A percentile compares a stretch with the other conserved stretches of the same genome.
Conservation (phyloP, 2,888 invertebrate species). For the Erebia epiphron region DNA sequence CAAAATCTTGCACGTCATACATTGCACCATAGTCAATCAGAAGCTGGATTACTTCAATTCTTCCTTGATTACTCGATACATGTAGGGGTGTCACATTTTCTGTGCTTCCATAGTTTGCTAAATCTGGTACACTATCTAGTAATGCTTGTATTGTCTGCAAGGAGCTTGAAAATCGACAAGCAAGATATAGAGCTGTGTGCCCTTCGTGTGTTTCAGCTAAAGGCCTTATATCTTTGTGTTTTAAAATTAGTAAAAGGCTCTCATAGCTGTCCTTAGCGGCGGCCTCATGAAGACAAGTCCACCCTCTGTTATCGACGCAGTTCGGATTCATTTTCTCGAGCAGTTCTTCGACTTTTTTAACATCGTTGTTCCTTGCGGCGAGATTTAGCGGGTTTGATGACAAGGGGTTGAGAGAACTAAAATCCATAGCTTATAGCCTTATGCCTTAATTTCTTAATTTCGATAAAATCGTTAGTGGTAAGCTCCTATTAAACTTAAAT, state of each 20-base stretch:
- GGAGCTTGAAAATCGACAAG: slow-evolving; percentile 64
- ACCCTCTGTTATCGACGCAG: slow-evolving; percentile 77
- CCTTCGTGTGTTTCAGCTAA: slow-evolving; percentile 75
- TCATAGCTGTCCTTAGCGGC: slow-evolving; percentile 70
- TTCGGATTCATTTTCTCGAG: slow-evolving; percentile 74
- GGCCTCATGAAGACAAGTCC: slow-evolving; percentile 81
- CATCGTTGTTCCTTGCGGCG: slow-evolving; percentile 72
- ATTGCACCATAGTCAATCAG: slow-evolving; percentile 69
- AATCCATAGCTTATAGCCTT: slow-evolving; percentile 61
- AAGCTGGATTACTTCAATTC: slow-evolving; percentile 63
- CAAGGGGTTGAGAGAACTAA: slow-evolving; percentile 77
- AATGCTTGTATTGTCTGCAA: slow-evolving; percentile 61
- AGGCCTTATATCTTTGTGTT: slow-evolving; percentile 60
- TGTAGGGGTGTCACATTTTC: slow-evolving; percentile 77
- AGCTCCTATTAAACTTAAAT: no score
- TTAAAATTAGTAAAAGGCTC: slow-evolving; percentile 62
- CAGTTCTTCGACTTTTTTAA: slow-evolving; percentile 57
- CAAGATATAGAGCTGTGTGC: slow-evolving; percentile 74
- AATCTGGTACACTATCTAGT: slow-evolving; percentile 62
- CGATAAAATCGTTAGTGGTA: no score
- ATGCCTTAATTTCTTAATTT: background rate
- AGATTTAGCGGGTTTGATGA: slow-evolving; percentile 73
- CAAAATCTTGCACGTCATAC: slow-evolving; percentile 73
- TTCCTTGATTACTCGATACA: slow-evolving; percentile 66
- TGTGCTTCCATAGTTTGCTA: slow-evolving; percentile 71